Evolutionary conservation across 2,797 vertebrate genomes (phyloP).

Genomic region (Ctenopoma multispine): DNA sequence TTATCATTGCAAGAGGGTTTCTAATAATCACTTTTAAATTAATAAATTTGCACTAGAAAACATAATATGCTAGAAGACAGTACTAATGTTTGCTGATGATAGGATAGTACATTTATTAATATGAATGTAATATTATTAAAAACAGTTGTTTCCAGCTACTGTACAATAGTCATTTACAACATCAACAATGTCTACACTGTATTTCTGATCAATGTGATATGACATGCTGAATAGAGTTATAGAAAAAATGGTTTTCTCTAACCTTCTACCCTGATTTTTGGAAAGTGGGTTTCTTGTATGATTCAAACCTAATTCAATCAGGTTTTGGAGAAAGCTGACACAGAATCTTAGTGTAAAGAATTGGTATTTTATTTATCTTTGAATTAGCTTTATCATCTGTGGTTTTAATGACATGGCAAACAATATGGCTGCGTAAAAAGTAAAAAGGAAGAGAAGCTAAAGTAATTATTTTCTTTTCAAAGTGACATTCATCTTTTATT

Average conservation of each 20-base stretch:
- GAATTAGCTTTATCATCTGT: background rate
- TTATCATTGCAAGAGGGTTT: no score
- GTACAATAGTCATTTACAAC: no score
- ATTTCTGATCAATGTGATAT: no score
- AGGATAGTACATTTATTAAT: no score
- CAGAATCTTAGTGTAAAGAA: background rate
- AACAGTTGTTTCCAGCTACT: no score
- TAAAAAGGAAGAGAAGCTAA: background rate
- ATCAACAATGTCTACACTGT: no score
- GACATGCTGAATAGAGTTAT: background rate
- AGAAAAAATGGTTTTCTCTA: background rate
- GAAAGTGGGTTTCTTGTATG: background rate
- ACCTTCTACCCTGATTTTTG: background rate
- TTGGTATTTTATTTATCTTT: background rate
- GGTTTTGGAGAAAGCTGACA: slow-evolving; percentile 6
- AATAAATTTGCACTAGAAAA: no score
- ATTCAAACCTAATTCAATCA: background rate
- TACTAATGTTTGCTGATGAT: no score
- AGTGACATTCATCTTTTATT: background rate
- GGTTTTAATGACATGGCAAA: background rate
- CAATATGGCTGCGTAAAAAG: background rate
- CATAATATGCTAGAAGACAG: no score
- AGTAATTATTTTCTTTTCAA: background rate
- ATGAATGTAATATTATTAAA: no score
- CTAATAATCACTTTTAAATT: no score